Conservation (phyloP, 2,113 vertebrate genomes). For the Heteronetta atricapilla region DNA sequence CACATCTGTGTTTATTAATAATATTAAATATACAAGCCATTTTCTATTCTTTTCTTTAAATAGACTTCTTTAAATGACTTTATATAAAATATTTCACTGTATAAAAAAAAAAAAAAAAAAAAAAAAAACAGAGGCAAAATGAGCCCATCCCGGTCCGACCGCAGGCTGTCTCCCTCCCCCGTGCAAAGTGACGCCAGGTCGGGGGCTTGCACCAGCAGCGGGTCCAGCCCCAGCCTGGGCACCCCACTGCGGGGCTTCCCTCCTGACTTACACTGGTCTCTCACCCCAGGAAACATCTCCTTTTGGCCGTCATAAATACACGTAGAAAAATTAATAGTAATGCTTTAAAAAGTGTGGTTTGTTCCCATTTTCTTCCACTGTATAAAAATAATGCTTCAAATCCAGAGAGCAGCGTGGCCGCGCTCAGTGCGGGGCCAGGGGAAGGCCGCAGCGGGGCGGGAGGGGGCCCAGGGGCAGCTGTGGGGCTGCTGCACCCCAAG, state of each 20-base stretch:
- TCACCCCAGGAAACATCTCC: background rate
- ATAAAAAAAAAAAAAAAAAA: slow-evolving; percentile 69
- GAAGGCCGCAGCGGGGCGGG: background rate
- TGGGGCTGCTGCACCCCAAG: background rate
- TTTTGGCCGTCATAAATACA: slow-evolving; percentile 52
- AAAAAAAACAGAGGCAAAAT: background rate
- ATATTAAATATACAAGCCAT: slow-evolving; percentile 79
- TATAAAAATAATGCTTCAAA: slow-evolving; percentile 48
- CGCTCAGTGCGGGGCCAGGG: background rate
- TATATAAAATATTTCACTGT: slow-evolving; percentile 81
- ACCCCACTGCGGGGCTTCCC: background rate
- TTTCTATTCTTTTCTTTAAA: slow-evolving; percentile 77
- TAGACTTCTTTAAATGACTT: slow-evolving; percentile 80
- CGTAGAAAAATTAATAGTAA: background rate
- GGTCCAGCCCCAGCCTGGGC: background rate
- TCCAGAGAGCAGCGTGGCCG: background rate
- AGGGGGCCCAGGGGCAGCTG: background rate
- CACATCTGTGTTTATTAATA: slow-evolving; percentile 62
- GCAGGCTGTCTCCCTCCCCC: background rate
- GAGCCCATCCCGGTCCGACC: background rate
- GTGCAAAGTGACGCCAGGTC: background rate
- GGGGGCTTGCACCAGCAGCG: background rate
- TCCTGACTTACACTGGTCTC: background rate
- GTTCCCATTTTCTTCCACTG: background rate
- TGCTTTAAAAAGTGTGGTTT: background rate